Evolutionary conservation across 2,113 vertebrate genomes (phyloP).

Genomic region (Dicentrarchus labrax): DNA sequence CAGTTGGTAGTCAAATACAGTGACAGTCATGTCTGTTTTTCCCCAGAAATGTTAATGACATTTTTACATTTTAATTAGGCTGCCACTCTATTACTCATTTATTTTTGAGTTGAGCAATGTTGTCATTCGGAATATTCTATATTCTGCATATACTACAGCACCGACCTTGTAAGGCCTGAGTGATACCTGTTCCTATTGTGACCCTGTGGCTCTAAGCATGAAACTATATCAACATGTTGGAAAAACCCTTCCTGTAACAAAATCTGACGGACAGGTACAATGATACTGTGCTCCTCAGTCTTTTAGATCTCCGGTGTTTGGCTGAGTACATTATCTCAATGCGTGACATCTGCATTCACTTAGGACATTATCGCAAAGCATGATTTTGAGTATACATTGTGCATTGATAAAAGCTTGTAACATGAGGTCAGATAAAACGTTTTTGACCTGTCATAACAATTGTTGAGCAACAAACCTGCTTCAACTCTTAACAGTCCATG

Average conservation of each 20-base stretch:
- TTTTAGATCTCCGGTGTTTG: not conserved
- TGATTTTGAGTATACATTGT: not conserved
- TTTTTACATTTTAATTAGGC: not conserved
- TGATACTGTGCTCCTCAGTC: not conserved
- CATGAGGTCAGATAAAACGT: not conserved
- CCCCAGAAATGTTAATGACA: slow-evolving; percentile 3
- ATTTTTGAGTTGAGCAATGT: not conserved
- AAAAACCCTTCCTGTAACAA: not conserved
- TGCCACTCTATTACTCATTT: not conserved
- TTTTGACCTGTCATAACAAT: slow-evolving; percentile 43
- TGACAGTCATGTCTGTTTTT: slow-evolving; percentile 5
- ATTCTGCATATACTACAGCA: not conserved
- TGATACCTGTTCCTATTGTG: not conserved
- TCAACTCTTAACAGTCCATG: slow-evolving; percentile 19
- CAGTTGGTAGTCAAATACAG: slow-evolving; percentile 1
- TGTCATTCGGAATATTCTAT: not conserved
- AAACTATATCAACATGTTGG: not conserved
- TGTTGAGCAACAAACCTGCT: slow-evolving; percentile 21
- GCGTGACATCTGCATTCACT: slow-evolving; percentile 22
- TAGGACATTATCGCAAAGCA: slow-evolving; percentile 18
- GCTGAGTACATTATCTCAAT: slow-evolving; percentile 3
- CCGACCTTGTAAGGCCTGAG: not conserved
- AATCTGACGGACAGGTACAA: not conserved
- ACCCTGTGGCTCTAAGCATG: not conserved
- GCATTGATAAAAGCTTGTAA: slow-evolving; percentile 15